Percentiles rank a stretch among this genome's conserved stretches.
These are phyloP conservation scores for Esox masquinongy DNA, from an alignment of 2,797 vertebrate genomes.

Conservation along the genomic window DNA sequence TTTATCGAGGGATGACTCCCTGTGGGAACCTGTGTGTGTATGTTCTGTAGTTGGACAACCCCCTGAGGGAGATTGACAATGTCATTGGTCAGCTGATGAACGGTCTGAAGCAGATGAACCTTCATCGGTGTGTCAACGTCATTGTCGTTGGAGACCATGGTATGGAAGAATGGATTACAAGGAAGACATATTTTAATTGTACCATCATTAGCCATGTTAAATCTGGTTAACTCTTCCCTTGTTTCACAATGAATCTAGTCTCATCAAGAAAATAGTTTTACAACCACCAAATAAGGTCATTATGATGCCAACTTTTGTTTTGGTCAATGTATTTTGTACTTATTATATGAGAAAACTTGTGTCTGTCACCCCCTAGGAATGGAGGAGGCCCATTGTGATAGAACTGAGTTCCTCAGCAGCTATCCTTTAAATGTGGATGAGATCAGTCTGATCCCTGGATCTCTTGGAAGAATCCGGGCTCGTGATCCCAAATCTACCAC, in stretches of 20 bases:
- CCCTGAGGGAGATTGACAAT: constrained; percentile 90
- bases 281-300: background rate
- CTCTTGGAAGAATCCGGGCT: constrained; percentile 88
- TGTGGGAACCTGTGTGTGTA: constrained; percentile 15
- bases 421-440: constrained; percentile 91
- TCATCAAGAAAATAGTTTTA: background rate
- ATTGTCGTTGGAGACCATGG: constrained; percentile 97
- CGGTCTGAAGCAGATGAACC: constrained; percentile 92
- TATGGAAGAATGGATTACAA: constrained; percentile 49
- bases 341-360: background rate
- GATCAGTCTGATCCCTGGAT: constrained; percentile 87
- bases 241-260: too few relatives aligned
- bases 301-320: background rate
- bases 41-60: constrained; percentile 84
- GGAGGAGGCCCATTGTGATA: constrained; percentile 94
- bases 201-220: background rate
- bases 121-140: constrained; percentile 94
- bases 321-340: background rate
- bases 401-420: constrained; percentile 90
- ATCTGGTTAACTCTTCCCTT: background rate
- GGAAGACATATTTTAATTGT: background rate
- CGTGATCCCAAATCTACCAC: constrained; percentile 80
- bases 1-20: constrained; percentile 4
- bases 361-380: constrained; percentile 77
- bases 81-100: constrained; percentile 95